Base-by-base conservation (phyloP, 2,113 vertebrate genomes). In the Proteles cristata region DNA sequence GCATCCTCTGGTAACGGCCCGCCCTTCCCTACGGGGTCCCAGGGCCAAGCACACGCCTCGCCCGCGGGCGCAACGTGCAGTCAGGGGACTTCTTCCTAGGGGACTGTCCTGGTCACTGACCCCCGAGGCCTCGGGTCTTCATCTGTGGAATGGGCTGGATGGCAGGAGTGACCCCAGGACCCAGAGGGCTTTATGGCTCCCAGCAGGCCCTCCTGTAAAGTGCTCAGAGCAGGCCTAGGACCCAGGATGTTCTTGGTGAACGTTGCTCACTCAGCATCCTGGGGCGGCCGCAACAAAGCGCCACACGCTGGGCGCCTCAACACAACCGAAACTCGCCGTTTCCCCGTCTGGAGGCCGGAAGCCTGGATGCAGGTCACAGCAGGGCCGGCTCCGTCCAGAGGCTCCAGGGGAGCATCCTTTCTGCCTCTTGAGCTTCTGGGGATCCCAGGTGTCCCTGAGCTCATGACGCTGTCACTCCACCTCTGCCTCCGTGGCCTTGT, bases 361-460 rank as follows among this genome's bases (percentile, higher is more conserved):
- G 61, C 31, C 61, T 15, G 2, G 5, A 7, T n/a, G 26, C 0
- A 2, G 14, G 55, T 33, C 17, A 48, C 9, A 2, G 7, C 45
- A 6, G 53, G 43, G 19, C 66, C 0, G 0, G 11, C 7, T 15
- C 39, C 80, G 23, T 23, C 15, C 11, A 4, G 5, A 2, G 7
- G 3, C 53, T 50, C 50, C 50, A 14, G 50, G 50, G 53, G 33
- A 66, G 9, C 7, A 3, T n/a, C 63, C 61, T 28, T 19, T 10
- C 55, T 1, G 7, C 33, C 33, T 58, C 53, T 2, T 50, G n/a
- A 15, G n/a, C 43, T 11, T 12, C 55, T 1, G 4, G 33, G 17
- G 55, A 12, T 50, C 3, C 55, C 2, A 1, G 45, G 55, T 0
- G 0, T 1, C 19, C n/a, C 12, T 8, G 6, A 15, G 43, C 43